Conservation (phyloP, 2,888 invertebrate genomes). For the Noctua pronuba region DNA sequence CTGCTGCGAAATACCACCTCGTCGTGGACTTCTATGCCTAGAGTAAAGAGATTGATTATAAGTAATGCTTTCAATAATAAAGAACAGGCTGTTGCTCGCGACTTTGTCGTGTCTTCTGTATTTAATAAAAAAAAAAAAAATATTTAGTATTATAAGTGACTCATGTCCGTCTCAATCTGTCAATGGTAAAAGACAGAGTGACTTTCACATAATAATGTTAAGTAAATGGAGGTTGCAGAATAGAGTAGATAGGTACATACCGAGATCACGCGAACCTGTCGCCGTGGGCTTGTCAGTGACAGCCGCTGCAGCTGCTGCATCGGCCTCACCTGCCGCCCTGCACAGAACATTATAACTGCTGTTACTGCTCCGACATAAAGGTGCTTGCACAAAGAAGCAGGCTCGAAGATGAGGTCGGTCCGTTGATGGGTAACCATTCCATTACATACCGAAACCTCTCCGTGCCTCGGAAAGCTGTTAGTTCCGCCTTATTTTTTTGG, state of each 20-base stretch:
- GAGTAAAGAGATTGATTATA: no score
- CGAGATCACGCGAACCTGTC: neutral
- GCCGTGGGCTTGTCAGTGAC: neutral
- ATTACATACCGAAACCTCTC: no score
- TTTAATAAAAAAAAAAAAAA: no score
- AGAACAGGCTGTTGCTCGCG: no score
- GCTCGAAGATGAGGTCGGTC: neutral
- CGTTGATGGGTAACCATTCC: neutral
- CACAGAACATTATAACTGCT: neutral
- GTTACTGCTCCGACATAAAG: neutral
- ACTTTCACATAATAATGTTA: neutral
- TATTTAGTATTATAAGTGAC: no score
- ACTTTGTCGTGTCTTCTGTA: no score
- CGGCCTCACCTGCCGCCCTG: neutral
- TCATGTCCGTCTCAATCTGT: no score
- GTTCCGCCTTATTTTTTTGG: neutral
- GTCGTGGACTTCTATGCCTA: no score
- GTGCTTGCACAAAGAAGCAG: neutral
- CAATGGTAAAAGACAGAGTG: neutral
- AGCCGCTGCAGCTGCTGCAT: neutral
- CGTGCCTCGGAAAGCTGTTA: no score
- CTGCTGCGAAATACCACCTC: no score
- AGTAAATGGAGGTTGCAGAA: neutral
- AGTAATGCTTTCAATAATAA: no score
- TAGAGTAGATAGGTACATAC: neutral